Evolutionary conservation across 2,113 vertebrate genomes (phyloP).

Genomic region (Hoplias malabaricus): DNA sequence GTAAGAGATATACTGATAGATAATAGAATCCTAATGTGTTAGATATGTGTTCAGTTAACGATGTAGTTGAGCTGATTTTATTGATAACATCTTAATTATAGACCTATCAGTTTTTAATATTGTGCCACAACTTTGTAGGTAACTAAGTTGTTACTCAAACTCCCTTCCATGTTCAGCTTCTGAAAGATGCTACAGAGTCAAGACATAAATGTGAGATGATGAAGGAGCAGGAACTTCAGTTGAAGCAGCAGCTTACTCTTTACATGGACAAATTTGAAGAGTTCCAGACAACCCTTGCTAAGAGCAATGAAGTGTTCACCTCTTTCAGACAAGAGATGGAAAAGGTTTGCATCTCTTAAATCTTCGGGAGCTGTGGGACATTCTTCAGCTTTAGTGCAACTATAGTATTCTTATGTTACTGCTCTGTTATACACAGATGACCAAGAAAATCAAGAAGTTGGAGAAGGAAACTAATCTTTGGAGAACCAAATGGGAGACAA

Average conservation of each 20-base stretch:
- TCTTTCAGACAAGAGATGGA: slow-evolving; percentile 99
- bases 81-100: background rate
- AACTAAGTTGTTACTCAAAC: background rate
- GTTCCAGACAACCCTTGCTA: slow-evolving; percentile 97
- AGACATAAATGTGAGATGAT: slow-evolving; percentile 96
- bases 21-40: too few relatives aligned
- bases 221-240: slow-evolving; percentile 94
- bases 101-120: background rate
- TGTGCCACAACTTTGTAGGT: background rate
- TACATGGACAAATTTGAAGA: slow-evolving; percentile 99
- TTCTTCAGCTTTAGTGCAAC: too few relatives aligned
- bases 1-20: too few relatives aligned
- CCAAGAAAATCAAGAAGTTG: slow-evolving; percentile 99
- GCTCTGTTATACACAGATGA: slow-evolving; percentile 81
- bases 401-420: slow-evolving; percentile 7
- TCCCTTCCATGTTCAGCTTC: slow-evolving; percentile 74
- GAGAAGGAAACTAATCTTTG: slow-evolving; percentile 96
- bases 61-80: too few relatives aligned
- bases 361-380: background rate
- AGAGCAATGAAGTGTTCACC: slow-evolving; percentile 98
- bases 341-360: slow-evolving; percentile 77
- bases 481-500: slow-evolving; percentile 98
- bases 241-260: slow-evolving; percentile 97
- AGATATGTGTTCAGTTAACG: too few relatives aligned
- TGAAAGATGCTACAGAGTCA: slow-evolving; percentile 94